Base-by-base conservation (phyloP, 1,140 invertebrate genomes). In the Drosophila rufa region DNA sequence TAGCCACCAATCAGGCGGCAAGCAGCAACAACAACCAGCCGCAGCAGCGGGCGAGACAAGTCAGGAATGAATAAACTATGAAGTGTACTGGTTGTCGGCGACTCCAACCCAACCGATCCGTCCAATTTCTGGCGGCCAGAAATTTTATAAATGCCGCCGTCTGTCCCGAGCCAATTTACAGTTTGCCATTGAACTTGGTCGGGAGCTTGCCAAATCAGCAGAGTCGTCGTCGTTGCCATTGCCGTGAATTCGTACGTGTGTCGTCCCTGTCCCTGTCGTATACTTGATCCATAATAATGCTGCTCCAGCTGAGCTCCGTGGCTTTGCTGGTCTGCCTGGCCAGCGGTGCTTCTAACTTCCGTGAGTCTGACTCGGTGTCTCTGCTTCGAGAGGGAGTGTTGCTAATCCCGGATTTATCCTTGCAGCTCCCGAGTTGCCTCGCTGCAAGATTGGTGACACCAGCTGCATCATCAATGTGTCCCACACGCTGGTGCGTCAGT, bases 101-200 rank as follows among this genome's bases (percentile, higher is more conserved):
- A 36, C 33, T 42, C 43, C 42, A 30, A 25, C 46, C 55, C 19
- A 19, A 43, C 33, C 14, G 33, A 40, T 27, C 43, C 51, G 27
- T 33, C 33, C 51, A 38, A 56, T n/a, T 19, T 75, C 47, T 42
- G 61, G 67, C 79, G 38, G 36, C 47, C 77, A 80, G 40, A 89
- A 84, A 92, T 70, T 76, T 85, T 92, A 92, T 92, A 92, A 92
- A 92, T 92, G 82, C 77, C 73, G 79, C 87, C 73, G 91, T 90
- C 75, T 76, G 84, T 90, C 91, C 85, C 66, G 77, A 92, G 83
- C 73, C 82, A 79, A 90, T 91, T 91, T 90, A 90, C 91, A 92
- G 91, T 92, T 92, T 92, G 91, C 76, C 91, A 92, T 92, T 92
- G 91, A 92, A 92, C 91, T 83, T 90, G 91, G 84, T 81, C 85